phyloP scores from a whole-genome alignment of 2,113 vertebrate species.

The Eublepharis macularius region DNA sequence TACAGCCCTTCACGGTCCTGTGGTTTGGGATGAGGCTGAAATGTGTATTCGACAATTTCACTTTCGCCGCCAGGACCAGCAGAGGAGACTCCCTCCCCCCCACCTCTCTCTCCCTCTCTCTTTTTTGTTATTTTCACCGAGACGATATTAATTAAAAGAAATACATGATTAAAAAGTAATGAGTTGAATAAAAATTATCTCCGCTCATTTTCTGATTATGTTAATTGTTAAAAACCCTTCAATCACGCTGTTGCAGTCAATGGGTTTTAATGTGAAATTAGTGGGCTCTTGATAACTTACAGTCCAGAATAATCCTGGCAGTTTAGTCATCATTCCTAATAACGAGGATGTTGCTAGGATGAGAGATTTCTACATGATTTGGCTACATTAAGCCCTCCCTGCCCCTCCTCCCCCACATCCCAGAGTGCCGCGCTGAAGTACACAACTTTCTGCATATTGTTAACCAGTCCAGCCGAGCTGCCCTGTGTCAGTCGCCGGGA shows the following conservation, averaged over 20 bases:
- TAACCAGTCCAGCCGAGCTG: slow-evolving; percentile 12
- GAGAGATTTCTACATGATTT: slow-evolving; percentile 82
- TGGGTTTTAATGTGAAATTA: slow-evolving; percentile 99
- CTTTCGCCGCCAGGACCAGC: slow-evolving; percentile 67
- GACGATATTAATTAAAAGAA: slow-evolving; percentile 88
- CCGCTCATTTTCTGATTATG: slow-evolving; percentile 99
- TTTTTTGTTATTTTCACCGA: slow-evolving; percentile 79
- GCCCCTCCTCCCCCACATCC: slow-evolving; percentile 61
- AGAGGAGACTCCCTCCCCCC: slow-evolving; percentile 6
- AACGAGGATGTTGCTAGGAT: slow-evolving; percentile 81
- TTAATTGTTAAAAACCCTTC: slow-evolving; percentile 99
- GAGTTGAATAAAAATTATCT: slow-evolving; percentile 99
- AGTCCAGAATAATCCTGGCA: slow-evolving; percentile 93
- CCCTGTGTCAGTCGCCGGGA: slow-evolving; percentile 12
- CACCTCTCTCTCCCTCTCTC: slow-evolving; percentile 27
- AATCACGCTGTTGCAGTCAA: slow-evolving; percentile 99
- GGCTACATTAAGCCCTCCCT: slow-evolving; percentile 57
- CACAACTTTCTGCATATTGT: slow-evolving; percentile 57
- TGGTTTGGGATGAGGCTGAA: not conserved
- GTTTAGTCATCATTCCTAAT: slow-evolving; percentile 96
- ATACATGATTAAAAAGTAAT: slow-evolving; percentile 95
- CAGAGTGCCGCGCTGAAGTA: slow-evolving; percentile 49
- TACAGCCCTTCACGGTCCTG: not conserved
- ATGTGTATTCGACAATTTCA: slow-evolving; percentile 62
- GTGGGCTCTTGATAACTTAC: slow-evolving; percentile 99